phyloP scores from a whole-genome alignment of 2,888 invertebrate species.

The Isoperla grammatica region DNA sequence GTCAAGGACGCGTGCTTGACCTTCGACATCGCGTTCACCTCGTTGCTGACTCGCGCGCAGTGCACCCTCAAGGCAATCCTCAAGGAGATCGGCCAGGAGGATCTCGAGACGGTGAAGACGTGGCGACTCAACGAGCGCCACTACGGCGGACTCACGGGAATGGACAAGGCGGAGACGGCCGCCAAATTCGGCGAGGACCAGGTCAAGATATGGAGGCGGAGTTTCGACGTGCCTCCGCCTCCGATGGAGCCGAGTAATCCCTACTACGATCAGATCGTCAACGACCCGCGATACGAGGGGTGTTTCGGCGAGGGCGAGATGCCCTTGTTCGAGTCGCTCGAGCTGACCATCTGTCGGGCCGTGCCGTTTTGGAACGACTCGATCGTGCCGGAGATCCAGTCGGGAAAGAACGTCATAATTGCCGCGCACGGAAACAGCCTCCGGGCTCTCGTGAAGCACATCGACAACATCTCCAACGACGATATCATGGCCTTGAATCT shows the following conservation, averaged over 20 bases:
- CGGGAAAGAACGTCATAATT: constrained; percentile 71
- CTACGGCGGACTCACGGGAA: constrained; percentile 43
- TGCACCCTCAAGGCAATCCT: constrained; percentile 39
- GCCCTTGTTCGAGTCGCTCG: constrained; percentile 76
- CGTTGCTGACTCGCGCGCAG: constrained; percentile 41
- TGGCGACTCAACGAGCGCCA: constrained; percentile 44
- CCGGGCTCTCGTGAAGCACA: constrained; percentile 78
- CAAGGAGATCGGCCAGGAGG: constrained; percentile 38
- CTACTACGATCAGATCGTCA: constrained; percentile 68
- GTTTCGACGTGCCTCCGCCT: constrained; percentile 77
- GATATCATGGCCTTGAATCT: constrained; percentile 56
- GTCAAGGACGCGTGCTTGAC: constrained; percentile 38
- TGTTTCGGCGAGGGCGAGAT: constrained; percentile 62
- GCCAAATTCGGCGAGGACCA: constrained; percentile 41
- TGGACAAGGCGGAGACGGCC: constrained; percentile 42
- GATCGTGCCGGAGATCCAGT: constrained; percentile 77
- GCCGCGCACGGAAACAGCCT: constrained; percentile 85
- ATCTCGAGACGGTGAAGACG: constrained; percentile 38
- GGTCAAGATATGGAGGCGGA: constrained; percentile 82
- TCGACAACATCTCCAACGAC: constrained; percentile 65
- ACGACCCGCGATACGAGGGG: constrained; percentile 60
- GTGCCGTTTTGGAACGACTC: constrained; percentile 82
- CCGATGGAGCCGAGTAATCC: constrained; percentile 69
- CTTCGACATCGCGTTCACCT: constrained; percentile 42
- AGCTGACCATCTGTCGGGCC: constrained; percentile 73